phyloP scores from a whole-genome alignment of 2,113 vertebrate genomes.

The Clupea harengus region DNA sequence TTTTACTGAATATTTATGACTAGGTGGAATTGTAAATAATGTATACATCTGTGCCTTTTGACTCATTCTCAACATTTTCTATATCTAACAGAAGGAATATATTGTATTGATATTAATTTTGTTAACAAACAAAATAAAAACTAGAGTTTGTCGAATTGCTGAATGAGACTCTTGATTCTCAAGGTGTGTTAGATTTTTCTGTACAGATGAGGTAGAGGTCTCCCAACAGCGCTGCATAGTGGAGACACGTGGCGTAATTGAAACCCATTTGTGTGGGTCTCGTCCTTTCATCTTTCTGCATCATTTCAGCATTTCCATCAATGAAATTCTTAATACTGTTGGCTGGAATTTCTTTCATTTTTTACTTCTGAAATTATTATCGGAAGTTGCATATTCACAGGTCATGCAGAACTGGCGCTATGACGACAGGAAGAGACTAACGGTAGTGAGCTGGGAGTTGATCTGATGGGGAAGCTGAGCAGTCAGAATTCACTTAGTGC shows the following conservation, averaged over 20 bases:
- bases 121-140: slow-evolving; percentile 69
- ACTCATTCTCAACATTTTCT: slow-evolving; percentile 93
- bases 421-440: slow-evolving; percentile 32
- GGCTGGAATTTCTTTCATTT: no score
- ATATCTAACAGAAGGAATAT: slow-evolving; percentile 81
- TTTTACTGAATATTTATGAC: slow-evolving; percentile 98
- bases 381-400: not conserved
- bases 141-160: slow-evolving; percentile 45
- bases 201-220: no score
- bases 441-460: not conserved
- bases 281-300: no score
- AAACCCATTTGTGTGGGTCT: no score
- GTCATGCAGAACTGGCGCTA: not conserved
- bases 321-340: no score
- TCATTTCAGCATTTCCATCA: no score
- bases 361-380: not conserved
- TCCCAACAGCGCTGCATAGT: not conserved
- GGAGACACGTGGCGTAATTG: no score
- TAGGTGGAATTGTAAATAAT: slow-evolving; percentile 91
- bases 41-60: slow-evolving; percentile 95
- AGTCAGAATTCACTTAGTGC: slow-evolving; percentile 23
- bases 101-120: slow-evolving; percentile 80
- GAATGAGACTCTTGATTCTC: not conserved
- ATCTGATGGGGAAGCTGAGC: slow-evolving; percentile 38
- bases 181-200: not conserved